A percentile compares a stretch with the other conserved stretches of the same genome.
Evolutionary conservation across 2,113 vertebrate species (phyloP).

Genomic region (Nyctibius bracteatus): DNA sequence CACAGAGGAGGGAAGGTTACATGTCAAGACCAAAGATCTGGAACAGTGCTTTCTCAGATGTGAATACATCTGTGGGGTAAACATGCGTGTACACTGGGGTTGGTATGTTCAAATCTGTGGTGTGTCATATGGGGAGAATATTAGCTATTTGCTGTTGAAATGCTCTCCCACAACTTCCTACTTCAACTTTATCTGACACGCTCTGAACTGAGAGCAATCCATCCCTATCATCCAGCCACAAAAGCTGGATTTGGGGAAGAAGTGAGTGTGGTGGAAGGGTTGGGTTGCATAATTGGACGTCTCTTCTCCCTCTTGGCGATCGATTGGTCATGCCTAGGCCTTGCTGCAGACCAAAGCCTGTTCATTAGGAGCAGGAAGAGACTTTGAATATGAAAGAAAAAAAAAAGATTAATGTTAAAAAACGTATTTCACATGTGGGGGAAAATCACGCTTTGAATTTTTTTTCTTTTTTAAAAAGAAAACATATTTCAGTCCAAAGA

Average conservation of each 20-base stretch:
- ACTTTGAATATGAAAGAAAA: slow-evolving; percentile 77
- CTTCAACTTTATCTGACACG: slow-evolving; percentile 44
- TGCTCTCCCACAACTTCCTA: slow-evolving; percentile 49
- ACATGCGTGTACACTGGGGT: not conserved
- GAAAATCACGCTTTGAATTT: slow-evolving; percentile 67
- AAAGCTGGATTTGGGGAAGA: slow-evolving; percentile 73
- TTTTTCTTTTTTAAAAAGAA: slow-evolving; percentile 17
- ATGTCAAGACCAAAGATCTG: slow-evolving; percentile 36
- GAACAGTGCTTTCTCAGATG: slow-evolving; percentile 51
- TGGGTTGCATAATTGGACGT: slow-evolving; percentile 67
- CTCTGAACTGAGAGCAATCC: slow-evolving; percentile 61
- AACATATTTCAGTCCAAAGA: slow-evolving; percentile 68
- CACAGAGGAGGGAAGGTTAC: slow-evolving; percentile 47
- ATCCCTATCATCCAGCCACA: slow-evolving; percentile 71
- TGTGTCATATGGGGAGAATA: slow-evolving; percentile 9
- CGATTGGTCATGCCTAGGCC: slow-evolving; percentile 80
- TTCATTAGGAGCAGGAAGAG: slow-evolving; percentile 80
- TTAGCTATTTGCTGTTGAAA: slow-evolving; percentile 30
- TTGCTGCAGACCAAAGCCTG: slow-evolving; percentile 82
- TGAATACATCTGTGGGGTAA: slow-evolving; percentile 34
- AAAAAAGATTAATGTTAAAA: slow-evolving; percentile 70
- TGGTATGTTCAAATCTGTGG: slow-evolving; percentile 25
- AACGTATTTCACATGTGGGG: slow-evolving; percentile 66
- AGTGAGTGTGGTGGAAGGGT: slow-evolving; percentile 71
- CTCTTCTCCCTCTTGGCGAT: slow-evolving; percentile 76